Base-by-base conservation (phyloP, 2,888 invertebrate species). In the Syritta pipiens region DNA sequence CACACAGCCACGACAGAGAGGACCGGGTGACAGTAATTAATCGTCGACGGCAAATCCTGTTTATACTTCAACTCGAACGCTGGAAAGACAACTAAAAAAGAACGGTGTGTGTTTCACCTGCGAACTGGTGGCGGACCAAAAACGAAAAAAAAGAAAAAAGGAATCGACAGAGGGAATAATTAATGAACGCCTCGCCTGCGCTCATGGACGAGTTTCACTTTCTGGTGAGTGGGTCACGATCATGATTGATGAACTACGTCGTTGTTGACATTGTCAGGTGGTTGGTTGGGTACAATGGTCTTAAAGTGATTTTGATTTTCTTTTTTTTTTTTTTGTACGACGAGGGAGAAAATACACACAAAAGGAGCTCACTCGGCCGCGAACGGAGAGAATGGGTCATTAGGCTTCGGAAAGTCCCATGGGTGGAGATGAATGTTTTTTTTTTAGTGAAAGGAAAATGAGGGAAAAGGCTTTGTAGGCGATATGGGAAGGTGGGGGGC, bases 231-330 rank as follows among this genome's bases (percentile, higher is more conserved):
- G 53, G 68, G 76, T 69, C 76, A 68, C 55, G 68, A 69, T 55
- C 28, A 51, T 76, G 76, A 76, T 76, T 76, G 76, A 76, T 76
- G 76, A 76, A 76, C 62, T 42, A n/a, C 49, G 26, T 48, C 68
- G 32, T 63, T 69, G 76, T 76, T 76, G 76, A 76, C 76, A 69
- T 24, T 76, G 42, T 57, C 68, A 69, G 68, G 40, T 53, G 59
- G 32, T n/a, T n/a, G n/a, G n/a, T n/a, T n/a, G n/a, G 5, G 12
- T 10, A 68, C 63, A 65, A 51, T 72, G 67, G 40, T 32, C 53
- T 55, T 10, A 48, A 62, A 42, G n/a, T n/a, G n/a, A n/a, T n/a
- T n/a, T n/a, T 42, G 57, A 48, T 53, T 51, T 59, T 53, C 32
- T 51, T 44, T 30, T 49, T 30, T 24, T 28, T 6, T 22, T 6